Evolutionary conservation across 2,113 vertebrate species (phyloP), one percentile per base, ranked within the genome.

Genomic region (Calcarius ornatus): DNA sequence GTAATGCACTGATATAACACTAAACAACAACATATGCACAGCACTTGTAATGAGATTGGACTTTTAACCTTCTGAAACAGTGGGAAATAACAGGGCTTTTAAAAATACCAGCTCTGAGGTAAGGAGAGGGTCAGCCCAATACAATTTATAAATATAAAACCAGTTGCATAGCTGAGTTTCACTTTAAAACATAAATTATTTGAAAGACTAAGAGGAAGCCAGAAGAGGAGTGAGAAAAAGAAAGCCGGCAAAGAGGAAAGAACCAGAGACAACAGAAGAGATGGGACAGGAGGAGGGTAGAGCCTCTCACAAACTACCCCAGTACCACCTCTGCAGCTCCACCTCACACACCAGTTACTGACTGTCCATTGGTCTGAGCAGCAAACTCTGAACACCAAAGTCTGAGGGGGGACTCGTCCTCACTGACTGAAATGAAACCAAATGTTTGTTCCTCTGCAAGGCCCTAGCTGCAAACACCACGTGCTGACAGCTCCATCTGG

Each of bases 21-120:
- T 96, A 95, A 97, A 92, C 91, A 96, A 85, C 94, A 97, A 97
- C 95, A 94, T 85, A 95, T 96, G 95, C 93, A 80, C 59, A 0
- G 87, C 70, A 50, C 69, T 92, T 81, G 77, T 95, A 96, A 95
- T 94, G 94, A 97, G 95, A 72, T 94, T 96, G 95, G 95, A 97
- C 96, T 96, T 97, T 97, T 95, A 95, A 96, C 94, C 96, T 95
- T 85, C 78, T 94, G 79, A 94, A 92, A 77, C 89, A 95, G 94
- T 6, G 66, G 87, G 87, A 94, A 95, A 92, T 90, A 96, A 92
- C 14, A 2, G 45, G 75, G 84, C 94, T 95, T 94, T 95, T 96
- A 96, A 97, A 97, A 96, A 96, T 96, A 97, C 91, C 91, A 96
- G 86, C 95, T 95, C 93, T 80, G 94, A 90, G 96, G 95, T 92